Evolutionary conservation across 2,797 vertebrate species (phyloP), one percentile per base, ranked within the genome.

Genomic region (Chelon auratus): DNA sequence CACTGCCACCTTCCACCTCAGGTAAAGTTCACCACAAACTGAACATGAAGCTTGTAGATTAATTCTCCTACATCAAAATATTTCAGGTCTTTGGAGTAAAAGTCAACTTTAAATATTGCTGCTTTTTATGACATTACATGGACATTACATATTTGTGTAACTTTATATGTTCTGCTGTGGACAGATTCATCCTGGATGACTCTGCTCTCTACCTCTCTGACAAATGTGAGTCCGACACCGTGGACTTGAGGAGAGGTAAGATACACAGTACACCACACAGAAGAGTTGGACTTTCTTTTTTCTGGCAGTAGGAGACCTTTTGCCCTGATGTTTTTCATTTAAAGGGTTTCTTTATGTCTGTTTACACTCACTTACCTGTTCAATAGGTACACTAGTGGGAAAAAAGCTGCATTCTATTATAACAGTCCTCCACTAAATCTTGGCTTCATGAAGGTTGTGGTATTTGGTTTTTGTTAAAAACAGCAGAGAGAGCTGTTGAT

Each of bases 141-240:
- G 15, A 43, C 22, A 47, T 2, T 30, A 3, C 24, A 47, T 13
- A 8, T 43, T 4, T 40, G 18, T 69, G 30, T 71, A 22, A 45
- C 3, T 73, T 36, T 55, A 54, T 68, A 18, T 81, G 8, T 71
- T 51, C 1, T 64, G 4, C 55, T 59, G 18, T 51, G 10, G 2
- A 54, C 86, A 98, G 97, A 94, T 97, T 98, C 86, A 98, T 98
- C 89, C 89, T 97, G 50, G 97, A 98, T 50, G 96, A 98, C 89
- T 97, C 97, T 0, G 96, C 97, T 14, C 93, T 98, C 87, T 97
- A 97, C 92, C 95, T 98, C 91, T 97, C 96, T 0, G 95, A 97
- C 84, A 97, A 97, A 93, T 97, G 96, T 92, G 95, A 96, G 75
- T 88, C 81, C 26, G 95, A 96, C 70, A 87, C 88, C 0, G 95